Base-by-base conservation (phyloP, 1,140 invertebrate species). In the Notospermus geniculatus region DNA sequence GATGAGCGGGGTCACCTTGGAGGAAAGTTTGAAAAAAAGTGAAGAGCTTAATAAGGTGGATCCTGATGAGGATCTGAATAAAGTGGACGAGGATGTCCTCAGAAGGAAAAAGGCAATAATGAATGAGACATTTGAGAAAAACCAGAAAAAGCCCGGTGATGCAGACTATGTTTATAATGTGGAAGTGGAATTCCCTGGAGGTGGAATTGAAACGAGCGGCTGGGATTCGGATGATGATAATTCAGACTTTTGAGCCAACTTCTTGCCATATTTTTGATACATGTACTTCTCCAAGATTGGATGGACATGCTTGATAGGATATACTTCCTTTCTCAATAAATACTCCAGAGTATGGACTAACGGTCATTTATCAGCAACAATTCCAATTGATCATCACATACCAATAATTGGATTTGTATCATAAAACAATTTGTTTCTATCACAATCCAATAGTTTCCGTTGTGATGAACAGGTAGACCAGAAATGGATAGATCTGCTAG, bases 21-120 rank as follows among this genome's bases (percentile, higher is more conserved):
- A 82, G 56, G 81, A 77, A 41, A 75, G 76, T 53, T 59, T 83
- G 54, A 74, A 73, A 13, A 69, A 72, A 67, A 81, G 63, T 36
- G 66, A 73, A 59, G 63, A 61, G 11, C 57, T 76, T 27, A 68
- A 73, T 57, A 63, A 61, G 15, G 71, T 84, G 19, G 75, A 83
- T 68, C 77, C 82, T 2, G 71, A 84, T 1, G 79, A 84, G 68
- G 80, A 84, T 66, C 66, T 84, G n/a, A 84, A 84, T 62, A 80
- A 77, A 65, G 66, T 82, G 0, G 81, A 80, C 60, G 78, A 80
- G 29, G 74, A 77, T 15, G 70, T 66, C 7, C 61, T 84, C 15
- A 65, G 72, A 39, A 66, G 75, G 23, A 84, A 83, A 63, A 84
- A 84, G 62, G 72, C 80, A 27, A 60, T 78, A 1, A 84, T 84